A percentile compares a stretch with the other conserved stretches of the same genome.
phyloP scores from a whole-genome alignment of 1,140 invertebrate genomes.

The Paracyclopina nana region DNA sequence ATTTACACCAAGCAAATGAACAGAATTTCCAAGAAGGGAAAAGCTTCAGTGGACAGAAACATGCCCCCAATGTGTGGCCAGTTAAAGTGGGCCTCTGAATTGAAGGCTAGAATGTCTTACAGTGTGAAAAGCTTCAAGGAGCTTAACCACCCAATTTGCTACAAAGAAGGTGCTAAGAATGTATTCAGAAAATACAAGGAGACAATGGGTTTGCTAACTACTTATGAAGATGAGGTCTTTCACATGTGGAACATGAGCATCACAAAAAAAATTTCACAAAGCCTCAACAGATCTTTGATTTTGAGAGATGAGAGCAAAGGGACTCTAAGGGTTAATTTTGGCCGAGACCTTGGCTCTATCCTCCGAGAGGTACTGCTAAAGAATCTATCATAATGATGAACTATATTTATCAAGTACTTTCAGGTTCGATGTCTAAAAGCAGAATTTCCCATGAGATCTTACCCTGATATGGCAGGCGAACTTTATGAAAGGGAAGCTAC shows the following conservation, averaged over 20 bases:
- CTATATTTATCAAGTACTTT: no score
- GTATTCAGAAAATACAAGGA: slow-evolving; percentile 29
- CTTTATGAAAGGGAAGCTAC: slow-evolving; percentile 28
- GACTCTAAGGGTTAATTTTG: slow-evolving; percentile 30
- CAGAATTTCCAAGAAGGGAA: slow-evolving; percentile 19
- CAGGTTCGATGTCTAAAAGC: slow-evolving; percentile 30
- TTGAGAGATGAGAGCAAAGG: slow-evolving; percentile 26
- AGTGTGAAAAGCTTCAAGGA: slow-evolving; percentile 35
- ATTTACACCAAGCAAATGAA: slow-evolving; percentile 11
- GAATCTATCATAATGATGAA: no score
- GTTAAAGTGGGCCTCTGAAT: slow-evolving; percentile 55
- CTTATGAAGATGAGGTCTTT: slow-evolving; percentile 21
- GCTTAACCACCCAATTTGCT: slow-evolving; percentile 21
- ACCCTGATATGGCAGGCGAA: slow-evolving; percentile 26
- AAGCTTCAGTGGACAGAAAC: slow-evolving; percentile 42
- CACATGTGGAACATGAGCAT: slow-evolving; percentile 7
- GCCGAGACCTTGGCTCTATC: slow-evolving; percentile 23
- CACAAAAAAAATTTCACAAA: slow-evolving; percentile 7
- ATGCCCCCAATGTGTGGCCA: slow-evolving; percentile 64
- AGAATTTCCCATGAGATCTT: slow-evolving; percentile 23
- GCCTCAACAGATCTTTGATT: slow-evolving; percentile 26
- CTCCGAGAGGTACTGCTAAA: slow-evolving; percentile 31
- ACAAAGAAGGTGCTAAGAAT: slow-evolving; percentile 24
- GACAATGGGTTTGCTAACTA: slow-evolving; percentile 25
- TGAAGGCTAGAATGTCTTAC: slow-evolving; percentile 46